Percentiles rank a stretch among this genome's conserved stretches.
phyloP scores from a whole-genome alignment of 1,140 invertebrate species.

The Drosophila miranda region DNA sequence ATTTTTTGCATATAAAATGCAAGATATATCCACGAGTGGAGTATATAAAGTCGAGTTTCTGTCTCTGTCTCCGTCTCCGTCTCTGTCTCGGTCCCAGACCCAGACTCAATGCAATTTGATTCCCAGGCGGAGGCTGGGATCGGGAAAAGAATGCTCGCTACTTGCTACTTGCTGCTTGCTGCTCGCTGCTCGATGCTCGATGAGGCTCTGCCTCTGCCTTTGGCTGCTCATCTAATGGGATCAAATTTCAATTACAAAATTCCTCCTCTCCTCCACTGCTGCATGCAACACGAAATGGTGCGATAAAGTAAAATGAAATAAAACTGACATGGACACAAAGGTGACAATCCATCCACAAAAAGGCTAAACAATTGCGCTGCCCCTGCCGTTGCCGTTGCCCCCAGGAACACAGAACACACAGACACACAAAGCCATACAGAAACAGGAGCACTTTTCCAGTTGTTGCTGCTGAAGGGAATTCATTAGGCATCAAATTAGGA shows the following conservation, averaged over 20 bases:
- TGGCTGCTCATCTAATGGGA: conserved; percentile 67
- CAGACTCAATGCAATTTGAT: conserved; percentile 43
- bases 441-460: conserved; percentile 52
- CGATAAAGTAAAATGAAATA: conserved; percentile 55
- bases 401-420: conserved; percentile 21
- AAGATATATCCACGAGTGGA: not conserved
- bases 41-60: not conserved
- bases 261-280: conserved; percentile 41
- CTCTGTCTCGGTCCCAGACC: conserved; percentile 19
- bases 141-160: conserved; percentile 39
- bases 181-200: conserved; percentile 10
- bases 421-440: not conserved
- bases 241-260: conserved; percentile 81
- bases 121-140: conserved; percentile 23
- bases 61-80: too few relatives aligned
- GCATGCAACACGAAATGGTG: conserved; percentile 38
- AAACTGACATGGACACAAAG: conserved; percentile 74
- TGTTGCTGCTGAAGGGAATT: conserved; percentile 64
- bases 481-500: conserved; percentile 74
- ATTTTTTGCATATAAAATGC: conserved; percentile 6
- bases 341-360: conserved; percentile 77
- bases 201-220: conserved; percentile 7
- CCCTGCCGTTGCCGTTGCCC: conserved; percentile 14
- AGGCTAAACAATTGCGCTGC: conserved; percentile 73
- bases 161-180: conserved; percentile 3